Conservation (phyloP, 2,888 invertebrate species). For the Drosophila sordidula region DNA sequence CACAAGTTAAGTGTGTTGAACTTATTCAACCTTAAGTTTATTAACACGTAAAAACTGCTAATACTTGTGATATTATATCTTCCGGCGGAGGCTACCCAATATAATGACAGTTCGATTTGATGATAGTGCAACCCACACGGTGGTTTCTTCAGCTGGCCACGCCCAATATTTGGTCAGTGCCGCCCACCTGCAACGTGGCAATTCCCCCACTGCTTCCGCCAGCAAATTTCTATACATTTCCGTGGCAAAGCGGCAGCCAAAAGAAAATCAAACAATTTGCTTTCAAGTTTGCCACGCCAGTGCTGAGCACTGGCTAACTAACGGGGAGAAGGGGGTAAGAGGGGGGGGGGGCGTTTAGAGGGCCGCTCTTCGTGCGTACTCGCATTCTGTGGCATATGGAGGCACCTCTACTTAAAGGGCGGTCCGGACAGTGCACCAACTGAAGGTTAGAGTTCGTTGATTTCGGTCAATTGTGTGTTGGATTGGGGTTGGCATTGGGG, state of each 20-base stretch:
- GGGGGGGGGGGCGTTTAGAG: conserved; percentile 12
- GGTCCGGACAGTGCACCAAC: conserved; percentile 26
- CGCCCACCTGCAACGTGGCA: conserved; percentile 39
- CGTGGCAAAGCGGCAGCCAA: conserved; percentile 40
- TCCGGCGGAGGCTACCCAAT: too few relatives aligned
- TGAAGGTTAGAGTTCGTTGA: conserved; percentile 77
- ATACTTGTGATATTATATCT: not conserved
- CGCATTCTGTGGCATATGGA: conserved; percentile 46
- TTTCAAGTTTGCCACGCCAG: conserved; percentile 55
- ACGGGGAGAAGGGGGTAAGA: not conserved
- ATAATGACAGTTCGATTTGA: not conserved
- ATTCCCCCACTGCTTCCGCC: conserved; percentile 58
- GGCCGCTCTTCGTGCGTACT: conserved; percentile 22
- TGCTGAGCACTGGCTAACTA: too few relatives aligned
- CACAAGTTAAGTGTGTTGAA: too few relatives aligned
- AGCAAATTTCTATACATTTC: conserved; percentile 57
- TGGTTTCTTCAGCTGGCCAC: conserved; percentile 14
- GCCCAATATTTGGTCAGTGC: conserved; percentile 3
- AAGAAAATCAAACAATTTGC: conserved; percentile 61
- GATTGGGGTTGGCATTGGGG: not conserved
- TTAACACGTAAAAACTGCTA: too few relatives aligned
- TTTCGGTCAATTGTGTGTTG: conserved; percentile 41
- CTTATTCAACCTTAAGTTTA: too few relatives aligned
- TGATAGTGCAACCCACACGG: not conserved
- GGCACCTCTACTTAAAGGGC: conserved; percentile 6